Percentiles rank a stretch among this genome's conserved stretches.
Evolutionary conservation across 2,888 invertebrate genomes (phyloP).

Genomic region (Acanthosoma haemorrhoidale): DNA sequence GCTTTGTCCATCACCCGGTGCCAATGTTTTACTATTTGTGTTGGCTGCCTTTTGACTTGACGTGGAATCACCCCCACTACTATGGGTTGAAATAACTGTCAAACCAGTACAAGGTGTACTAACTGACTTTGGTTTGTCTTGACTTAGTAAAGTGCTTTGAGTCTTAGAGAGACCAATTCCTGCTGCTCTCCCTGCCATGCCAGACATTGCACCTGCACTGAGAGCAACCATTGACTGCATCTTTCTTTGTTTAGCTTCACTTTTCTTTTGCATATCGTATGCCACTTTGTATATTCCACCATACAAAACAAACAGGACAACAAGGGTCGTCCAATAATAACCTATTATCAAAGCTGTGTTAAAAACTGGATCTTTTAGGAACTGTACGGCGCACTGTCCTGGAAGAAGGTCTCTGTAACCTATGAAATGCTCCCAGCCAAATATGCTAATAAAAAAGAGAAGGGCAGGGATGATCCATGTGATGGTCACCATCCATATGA

Average conservation of each 20-base stretch:
- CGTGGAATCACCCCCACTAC: conserved; percentile 44
- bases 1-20: conserved; percentile 47
- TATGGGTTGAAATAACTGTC: conserved; percentile 36
- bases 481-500: conserved; percentile 90
- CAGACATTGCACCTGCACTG: conserved; percentile 83
- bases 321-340: conserved; percentile 95
- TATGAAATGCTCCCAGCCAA: conserved; percentile 98
- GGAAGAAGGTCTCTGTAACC: conserved; percentile 82
- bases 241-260: conserved; percentile 91
- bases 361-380: conserved; percentile 93
- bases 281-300: conserved; percentile 97
- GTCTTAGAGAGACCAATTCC: conserved; percentile 79
- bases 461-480: conserved; percentile 96
- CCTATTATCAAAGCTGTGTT: conserved; percentile 94
- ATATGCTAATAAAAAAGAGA: conserved; percentile 95
- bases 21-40: conserved; percentile 41
- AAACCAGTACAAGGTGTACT: conserved; percentile 42
- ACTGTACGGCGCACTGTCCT: conserved; percentile 92
- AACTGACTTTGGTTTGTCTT: conserved; percentile 55
- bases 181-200: conserved; percentile 82
- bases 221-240: conserved; percentile 92
- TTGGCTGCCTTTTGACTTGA: conserved; percentile 45
- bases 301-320: conserved; percentile 91
- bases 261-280: conserved; percentile 94
- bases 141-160: conserved; percentile 60